phyloP scores from a whole-genome alignment of 2,888 invertebrate genomes.

The Pristionchus exspectatus region DNA sequence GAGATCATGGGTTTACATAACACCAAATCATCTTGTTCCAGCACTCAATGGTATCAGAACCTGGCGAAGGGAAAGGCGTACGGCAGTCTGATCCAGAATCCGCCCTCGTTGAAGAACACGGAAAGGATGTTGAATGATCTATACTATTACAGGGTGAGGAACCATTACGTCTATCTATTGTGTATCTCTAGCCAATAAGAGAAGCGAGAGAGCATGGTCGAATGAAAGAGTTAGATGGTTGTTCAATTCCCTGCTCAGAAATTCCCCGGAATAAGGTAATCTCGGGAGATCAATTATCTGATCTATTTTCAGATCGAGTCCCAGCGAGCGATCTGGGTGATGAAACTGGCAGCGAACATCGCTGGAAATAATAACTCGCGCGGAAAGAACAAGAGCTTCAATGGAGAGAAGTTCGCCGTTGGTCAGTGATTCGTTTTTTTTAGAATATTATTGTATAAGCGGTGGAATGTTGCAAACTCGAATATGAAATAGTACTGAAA shows the following conservation, averaged over 20 bases:
- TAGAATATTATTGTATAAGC: too few relatives aligned
- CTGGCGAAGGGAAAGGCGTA: conserved; percentile 48
- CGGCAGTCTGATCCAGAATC: background rate
- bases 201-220: background rate
- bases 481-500: too few relatives aligned
- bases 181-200: too few relatives aligned
- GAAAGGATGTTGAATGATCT: conserved; percentile 52
- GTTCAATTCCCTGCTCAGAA: too few relatives aligned
- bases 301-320: conserved; percentile 2
- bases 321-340: conserved; percentile 3
- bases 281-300: too few relatives aligned
- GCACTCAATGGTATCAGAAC: conserved; percentile 17
- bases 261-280: too few relatives aligned
- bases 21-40: background rate
- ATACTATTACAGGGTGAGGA: conserved; percentile 33
- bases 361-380: background rate
- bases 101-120: conserved; percentile 26
- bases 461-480: too few relatives aligned
- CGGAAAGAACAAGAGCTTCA: conserved; percentile 45
- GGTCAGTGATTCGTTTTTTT: background rate
- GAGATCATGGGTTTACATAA: background rate
- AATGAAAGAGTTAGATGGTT: background rate
- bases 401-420: conserved; percentile 48
- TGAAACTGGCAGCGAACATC: conserved; percentile 50
- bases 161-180: too few relatives aligned